Conservation (phyloP, 2,797 vertebrate species). For the Sandelia bainsii region DNA sequence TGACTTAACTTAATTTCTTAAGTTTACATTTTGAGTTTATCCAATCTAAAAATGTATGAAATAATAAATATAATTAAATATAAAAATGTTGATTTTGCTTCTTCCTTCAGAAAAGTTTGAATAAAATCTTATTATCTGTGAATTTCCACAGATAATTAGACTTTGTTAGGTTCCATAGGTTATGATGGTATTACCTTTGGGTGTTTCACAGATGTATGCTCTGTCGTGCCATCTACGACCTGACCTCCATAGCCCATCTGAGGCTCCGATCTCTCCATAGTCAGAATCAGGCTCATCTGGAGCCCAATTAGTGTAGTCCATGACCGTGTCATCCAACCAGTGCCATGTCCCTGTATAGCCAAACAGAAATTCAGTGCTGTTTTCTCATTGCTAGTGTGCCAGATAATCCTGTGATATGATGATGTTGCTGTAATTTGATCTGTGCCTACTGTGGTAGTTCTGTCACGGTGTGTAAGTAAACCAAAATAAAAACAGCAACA, state of each 20-base stretch:
- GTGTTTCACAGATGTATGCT: slow-evolving; percentile 74
- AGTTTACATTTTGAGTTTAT: too few species aligned
- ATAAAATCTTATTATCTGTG: too few species aligned
- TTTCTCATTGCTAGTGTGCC: not conserved
- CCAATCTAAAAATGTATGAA: too few species aligned
- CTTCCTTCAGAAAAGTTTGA: too few species aligned
- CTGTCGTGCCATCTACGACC: slow-evolving; percentile 66
- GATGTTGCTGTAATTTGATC: not conserved
- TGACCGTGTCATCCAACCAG: slow-evolving; percentile 73
- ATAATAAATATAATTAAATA: too few species aligned
- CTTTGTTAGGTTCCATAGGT: not conserved
- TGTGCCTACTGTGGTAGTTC: not conserved
- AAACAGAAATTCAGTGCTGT: slow-evolving; percentile 6
- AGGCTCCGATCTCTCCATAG: slow-evolving; percentile 52
- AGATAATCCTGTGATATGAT: not conserved
- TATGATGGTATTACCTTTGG: slow-evolving; percentile 65
- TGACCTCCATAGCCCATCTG: slow-evolving; percentile 66
- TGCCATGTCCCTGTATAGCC: slow-evolving; percentile 64
- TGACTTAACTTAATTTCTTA: too few species aligned
- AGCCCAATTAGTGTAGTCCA: slow-evolving; percentile 78
- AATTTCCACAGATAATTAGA: too few species aligned
- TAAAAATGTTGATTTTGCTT: too few species aligned
- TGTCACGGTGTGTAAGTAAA: not conserved
- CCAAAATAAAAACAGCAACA: too few species aligned
- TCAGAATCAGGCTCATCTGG: slow-evolving; percentile 35